phyloP scores from a whole-genome alignment of 2,888 invertebrate species.

The Lacanobia oleracea region DNA sequence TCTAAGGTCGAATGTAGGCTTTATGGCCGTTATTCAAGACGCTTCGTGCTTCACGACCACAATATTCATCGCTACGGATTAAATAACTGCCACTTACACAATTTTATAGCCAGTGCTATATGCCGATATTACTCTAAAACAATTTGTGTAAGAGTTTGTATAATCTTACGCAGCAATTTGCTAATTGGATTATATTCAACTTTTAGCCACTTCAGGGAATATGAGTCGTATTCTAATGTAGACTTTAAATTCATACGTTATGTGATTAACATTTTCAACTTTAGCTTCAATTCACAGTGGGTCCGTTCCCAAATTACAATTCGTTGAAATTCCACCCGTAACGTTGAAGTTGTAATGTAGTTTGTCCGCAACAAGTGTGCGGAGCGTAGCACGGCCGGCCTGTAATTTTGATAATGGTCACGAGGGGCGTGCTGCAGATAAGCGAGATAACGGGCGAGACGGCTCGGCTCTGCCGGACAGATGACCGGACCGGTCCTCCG shows the following conservation, averaged over 20 bases:
- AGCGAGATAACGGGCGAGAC: conserved; percentile 72
- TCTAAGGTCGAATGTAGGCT: conserved; percentile 60
- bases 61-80: conserved; percentile 57
- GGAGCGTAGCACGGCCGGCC: conserved; percentile 58
- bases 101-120: conserved; percentile 53
- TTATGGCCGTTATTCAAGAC: conserved; percentile 65
- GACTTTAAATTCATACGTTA: conserved; percentile 49
- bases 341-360: conserved; percentile 61
- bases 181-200: conserved; percentile 49
- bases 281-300: conserved; percentile 33
- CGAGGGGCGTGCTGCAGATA: conserved; percentile 74
- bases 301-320: conserved; percentile 48
- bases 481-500: conserved; percentile 26
- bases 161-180: conserved; percentile 38
- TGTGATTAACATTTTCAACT: conserved; percentile 41
- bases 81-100: conserved; percentile 57
- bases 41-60: conserved; percentile 66
- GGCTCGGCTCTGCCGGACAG: conserved; percentile 39
- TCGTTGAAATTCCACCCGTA: conserved; percentile 65
- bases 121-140: conserved; percentile 36
- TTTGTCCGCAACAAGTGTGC: conserved; percentile 71
- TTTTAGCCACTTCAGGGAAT: conserved; percentile 29
- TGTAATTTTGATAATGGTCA: conserved; percentile 83
- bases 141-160: conserved; percentile 35
- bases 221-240: conserved; percentile 26